A percentile compares a stretch with the other conserved stretches of the same genome.
Conservation (phyloP, 2,113 vertebrate genomes). For the Vombatus ursinus region DNA sequence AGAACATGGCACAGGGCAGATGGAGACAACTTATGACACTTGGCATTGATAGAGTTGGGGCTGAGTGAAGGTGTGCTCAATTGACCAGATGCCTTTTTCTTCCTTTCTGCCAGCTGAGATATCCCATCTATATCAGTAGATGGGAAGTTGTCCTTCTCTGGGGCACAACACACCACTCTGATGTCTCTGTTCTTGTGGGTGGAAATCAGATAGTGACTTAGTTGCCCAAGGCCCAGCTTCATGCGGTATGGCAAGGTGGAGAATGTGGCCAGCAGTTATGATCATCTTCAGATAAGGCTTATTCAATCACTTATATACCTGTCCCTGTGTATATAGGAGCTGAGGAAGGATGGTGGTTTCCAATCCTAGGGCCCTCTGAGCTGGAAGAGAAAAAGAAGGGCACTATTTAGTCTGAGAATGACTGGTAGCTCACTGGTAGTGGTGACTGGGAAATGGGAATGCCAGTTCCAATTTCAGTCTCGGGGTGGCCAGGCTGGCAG, state of each 20-base stretch:
- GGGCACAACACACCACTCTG: neutral
- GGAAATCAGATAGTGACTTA: neutral
- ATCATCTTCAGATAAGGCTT: neutral
- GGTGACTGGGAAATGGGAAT: neutral
- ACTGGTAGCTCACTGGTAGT: conserved; percentile 4
- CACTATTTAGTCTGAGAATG: conserved; percentile 16
- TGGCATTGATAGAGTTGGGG: neutral
- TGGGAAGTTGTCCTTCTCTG: neutral
- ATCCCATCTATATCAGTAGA: neutral
- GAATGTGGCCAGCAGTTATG: neutral
- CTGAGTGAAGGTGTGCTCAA: neutral
- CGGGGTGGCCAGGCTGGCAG: conserved; percentile 14
- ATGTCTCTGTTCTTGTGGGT: neutral
- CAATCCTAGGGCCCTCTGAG: neutral
- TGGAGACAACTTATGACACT: no score
- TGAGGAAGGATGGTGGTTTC: conserved; percentile 18
- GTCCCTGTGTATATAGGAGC: neutral
- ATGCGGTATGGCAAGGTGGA: neutral
- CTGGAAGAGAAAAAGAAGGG: conserved; percentile 40
- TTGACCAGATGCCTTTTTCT: neutral
- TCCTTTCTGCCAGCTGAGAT: neutral
- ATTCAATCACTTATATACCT: no score
- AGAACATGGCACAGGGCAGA: neutral
- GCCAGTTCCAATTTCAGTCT: conserved; percentile 42
- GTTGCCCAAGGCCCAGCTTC: neutral